Evolutionary conservation across 37 sponge, comb jelly and placozoan species (phyloP).

Genomic region (Beroe forskalii): DNA sequence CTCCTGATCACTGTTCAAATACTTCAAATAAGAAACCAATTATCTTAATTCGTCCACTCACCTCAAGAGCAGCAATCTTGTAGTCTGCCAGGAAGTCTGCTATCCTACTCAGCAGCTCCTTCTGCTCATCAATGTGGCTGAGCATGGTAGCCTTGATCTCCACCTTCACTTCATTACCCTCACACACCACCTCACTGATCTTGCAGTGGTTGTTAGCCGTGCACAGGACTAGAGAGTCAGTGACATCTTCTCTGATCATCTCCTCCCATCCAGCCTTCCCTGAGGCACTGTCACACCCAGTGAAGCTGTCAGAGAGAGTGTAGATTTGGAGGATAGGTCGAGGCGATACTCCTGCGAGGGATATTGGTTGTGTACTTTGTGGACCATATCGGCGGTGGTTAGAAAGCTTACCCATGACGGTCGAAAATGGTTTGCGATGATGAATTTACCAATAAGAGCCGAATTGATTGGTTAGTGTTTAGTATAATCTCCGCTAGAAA

Average conservation of each 20-base stretch:
- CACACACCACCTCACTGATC: constrained; percentile 9
- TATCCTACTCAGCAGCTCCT: background rate
- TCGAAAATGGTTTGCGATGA: too few species aligned
- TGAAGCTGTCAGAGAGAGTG: background rate
- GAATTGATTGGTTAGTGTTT: too few species aligned
- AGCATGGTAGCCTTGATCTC: background rate
- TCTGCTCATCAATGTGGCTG: background rate
- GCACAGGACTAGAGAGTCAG: background rate
- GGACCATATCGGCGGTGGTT: too few species aligned
- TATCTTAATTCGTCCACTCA: background rate
- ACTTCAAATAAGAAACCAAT: too few species aligned
- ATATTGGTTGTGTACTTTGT: too few species aligned
- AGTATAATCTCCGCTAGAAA: too few species aligned
- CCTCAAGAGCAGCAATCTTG: too few species aligned
- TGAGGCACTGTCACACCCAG: background rate
- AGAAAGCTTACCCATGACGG: too few species aligned
- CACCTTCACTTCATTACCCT: background rate
- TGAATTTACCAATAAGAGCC: too few species aligned
- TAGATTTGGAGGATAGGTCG: background rate
- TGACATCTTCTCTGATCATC: background rate
- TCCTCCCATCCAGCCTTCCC: background rate
- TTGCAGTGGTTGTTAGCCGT: background rate
- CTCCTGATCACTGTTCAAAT: too few species aligned
- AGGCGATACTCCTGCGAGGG: background rate
- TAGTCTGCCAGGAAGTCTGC: background rate